phyloP scores from a whole-genome alignment of 2,888 invertebrate genomes.

The Orthosia cruda region DNA sequence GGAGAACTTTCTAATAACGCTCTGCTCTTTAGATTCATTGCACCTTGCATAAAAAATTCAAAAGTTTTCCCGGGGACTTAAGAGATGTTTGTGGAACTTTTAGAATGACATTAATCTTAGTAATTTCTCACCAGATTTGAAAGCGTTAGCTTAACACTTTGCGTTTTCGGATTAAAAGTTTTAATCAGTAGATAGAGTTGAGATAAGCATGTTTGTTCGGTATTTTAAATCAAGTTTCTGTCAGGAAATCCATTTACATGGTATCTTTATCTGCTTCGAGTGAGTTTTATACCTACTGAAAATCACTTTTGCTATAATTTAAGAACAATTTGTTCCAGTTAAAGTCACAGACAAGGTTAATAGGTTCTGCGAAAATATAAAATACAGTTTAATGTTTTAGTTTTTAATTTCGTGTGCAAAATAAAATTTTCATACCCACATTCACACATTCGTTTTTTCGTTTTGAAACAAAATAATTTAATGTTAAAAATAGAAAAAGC shows the following conservation, averaged over 20 bases:
- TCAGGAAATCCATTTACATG: background rate
- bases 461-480: slow-evolving; percentile 52
- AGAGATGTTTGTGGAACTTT: slow-evolving; percentile 84
- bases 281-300: background rate
- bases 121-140: slow-evolving; percentile 80
- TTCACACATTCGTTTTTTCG: background rate
- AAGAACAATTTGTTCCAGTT: background rate
- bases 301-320: background rate
- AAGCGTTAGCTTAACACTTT: slow-evolving; percentile 74
- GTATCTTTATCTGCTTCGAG: background rate
- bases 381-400: background rate
- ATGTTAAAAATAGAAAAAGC: slow-evolving; percentile 44
- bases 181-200: slow-evolving; percentile 55
- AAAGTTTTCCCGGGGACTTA: slow-evolving; percentile 78
- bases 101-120: slow-evolving; percentile 84
- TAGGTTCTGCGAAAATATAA: background rate
- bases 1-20: slow-evolving; percentile 87
- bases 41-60: slow-evolving; percentile 85
- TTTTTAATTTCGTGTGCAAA: background rate
- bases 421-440: background rate
- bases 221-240: slow-evolving; percentile 29
- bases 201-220: slow-evolving; percentile 51
- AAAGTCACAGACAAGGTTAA: slow-evolving; percentile 26
- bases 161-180: slow-evolving; percentile 69
- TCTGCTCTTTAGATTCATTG: slow-evolving; percentile 86